phyloP scores from a whole-genome alignment of 1,140 invertebrate genomes.

The Homalodisca vitripennis region DNA sequence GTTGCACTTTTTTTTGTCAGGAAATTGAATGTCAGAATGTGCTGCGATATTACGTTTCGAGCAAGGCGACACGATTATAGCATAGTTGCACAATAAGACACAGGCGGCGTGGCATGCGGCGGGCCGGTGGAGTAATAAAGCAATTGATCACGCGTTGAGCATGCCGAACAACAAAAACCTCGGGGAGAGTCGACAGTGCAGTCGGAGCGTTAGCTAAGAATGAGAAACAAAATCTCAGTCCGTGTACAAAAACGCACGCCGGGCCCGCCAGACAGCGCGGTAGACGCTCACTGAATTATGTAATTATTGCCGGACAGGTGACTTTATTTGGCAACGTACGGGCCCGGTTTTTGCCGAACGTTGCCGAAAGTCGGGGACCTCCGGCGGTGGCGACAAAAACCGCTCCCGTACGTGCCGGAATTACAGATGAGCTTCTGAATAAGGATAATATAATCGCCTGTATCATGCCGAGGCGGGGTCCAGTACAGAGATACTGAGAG shows the following conservation, averaged over 20 bases:
- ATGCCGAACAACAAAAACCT: neutral
- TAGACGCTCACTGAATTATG: slow-evolving; percentile 12
- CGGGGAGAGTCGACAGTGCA: neutral
- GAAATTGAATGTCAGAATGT: too few relatives aligned
- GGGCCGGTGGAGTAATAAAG: neutral
- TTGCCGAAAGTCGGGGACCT: slow-evolving; percentile 17
- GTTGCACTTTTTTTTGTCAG: too few relatives aligned
- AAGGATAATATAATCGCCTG: too few relatives aligned
- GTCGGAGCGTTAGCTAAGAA: neutral
- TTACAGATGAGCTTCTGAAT: too few relatives aligned
- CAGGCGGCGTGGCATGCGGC: neutral
- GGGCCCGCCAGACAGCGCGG: neutral
- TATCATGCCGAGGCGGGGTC: too few relatives aligned
- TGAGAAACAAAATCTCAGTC: slow-evolving; percentile 15
- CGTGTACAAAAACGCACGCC: neutral
- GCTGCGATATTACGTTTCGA: too few relatives aligned
- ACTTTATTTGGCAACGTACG: slow-evolving; percentile 9
- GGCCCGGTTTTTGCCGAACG: neutral
- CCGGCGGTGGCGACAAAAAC: neutral
- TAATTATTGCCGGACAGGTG: slow-evolving; percentile 3
- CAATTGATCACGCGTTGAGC: neutral
- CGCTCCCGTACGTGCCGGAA: too few relatives aligned
- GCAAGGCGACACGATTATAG: too few relatives aligned
- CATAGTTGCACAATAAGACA: too few relatives aligned
- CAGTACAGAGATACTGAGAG: too few relatives aligned